Evolutionary conservation across 1,140 invertebrate species (phyloP).

Genomic region (Brachionus koreanus): DNA sequence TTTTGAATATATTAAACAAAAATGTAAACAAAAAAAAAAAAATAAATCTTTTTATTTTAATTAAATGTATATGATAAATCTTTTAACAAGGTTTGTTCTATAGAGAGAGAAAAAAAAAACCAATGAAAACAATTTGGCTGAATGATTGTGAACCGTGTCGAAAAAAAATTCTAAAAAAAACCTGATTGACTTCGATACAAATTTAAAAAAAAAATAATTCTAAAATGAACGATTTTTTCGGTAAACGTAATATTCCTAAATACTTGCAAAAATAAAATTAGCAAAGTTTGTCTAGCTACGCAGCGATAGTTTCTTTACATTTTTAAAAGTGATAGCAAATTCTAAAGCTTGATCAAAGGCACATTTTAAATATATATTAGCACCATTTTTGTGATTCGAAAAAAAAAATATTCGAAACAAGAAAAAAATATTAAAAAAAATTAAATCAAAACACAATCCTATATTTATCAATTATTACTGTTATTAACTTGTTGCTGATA

Average conservation of each 20-base stretch:
- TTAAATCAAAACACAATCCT: background rate
- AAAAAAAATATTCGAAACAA: background rate
- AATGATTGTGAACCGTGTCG: background rate
- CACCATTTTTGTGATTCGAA: conserved; percentile 5
- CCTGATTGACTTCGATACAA: conserved; percentile 14
- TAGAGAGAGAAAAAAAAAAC: background rate
- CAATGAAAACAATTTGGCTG: background rate
- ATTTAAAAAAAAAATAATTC: background rate
- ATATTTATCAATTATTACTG: background rate
- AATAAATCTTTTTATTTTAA: background rate
- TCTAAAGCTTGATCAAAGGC: background rate
- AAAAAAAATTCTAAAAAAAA: background rate
- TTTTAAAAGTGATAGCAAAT: background rate
- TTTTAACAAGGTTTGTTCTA: background rate
- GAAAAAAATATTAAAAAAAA: background rate
- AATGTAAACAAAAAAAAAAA: background rate
- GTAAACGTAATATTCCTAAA: background rate
- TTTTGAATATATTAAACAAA: background rate
- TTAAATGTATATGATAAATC: background rate
- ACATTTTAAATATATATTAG: background rate
- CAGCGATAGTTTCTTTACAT: conserved; percentile 8
- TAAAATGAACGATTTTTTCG: background rate
- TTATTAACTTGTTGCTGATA: conserved; percentile 1
- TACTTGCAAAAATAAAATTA: background rate
- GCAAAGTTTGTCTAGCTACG: background rate